phyloP scores from a whole-genome alignment of 53 echinoderm and acorn worm species.

The Pentamera pediparva region DNA sequence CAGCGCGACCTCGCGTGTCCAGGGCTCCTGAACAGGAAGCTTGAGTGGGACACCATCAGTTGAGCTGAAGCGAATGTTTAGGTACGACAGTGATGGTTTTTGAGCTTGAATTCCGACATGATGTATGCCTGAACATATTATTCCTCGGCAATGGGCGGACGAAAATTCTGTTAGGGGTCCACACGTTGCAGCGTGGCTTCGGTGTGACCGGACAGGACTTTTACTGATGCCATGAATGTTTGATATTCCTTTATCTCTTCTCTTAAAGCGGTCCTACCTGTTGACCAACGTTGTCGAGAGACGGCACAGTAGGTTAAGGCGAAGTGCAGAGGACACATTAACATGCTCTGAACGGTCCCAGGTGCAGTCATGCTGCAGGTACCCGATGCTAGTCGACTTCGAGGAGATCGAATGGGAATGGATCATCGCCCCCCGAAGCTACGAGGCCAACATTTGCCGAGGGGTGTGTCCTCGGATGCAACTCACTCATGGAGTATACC shows the following conservation, averaged over 20 bases:
- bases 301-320: slow-evolving; percentile 37
- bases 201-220: no score
- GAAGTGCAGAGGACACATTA: slow-evolving; percentile 27
- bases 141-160: no score
- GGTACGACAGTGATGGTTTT: no score
- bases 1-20: no score
- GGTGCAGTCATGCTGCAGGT: slow-evolving; percentile 60
- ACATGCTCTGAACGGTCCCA: slow-evolving; percentile 49
- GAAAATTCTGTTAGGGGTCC: no score
- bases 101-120: no score
- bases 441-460: slow-evolving; percentile 78
- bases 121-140: no score
- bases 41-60: no score
- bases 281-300: slow-evolving; percentile 48
- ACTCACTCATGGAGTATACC: slow-evolving; percentile 37
- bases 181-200: no score
- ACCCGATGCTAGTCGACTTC: slow-evolving; percentile 66
- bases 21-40: no score
- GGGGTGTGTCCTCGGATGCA: slow-evolving; percentile 68
- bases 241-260: slow-evolving; percentile 2
- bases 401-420: slow-evolving; percentile 88
- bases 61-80: no score
- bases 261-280: slow-evolving; percentile 71
- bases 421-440: slow-evolving; percentile 75
- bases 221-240: no score